Base-by-base conservation (phyloP, 2,113 vertebrate species). In the Melanerpes formicivorus region DNA sequence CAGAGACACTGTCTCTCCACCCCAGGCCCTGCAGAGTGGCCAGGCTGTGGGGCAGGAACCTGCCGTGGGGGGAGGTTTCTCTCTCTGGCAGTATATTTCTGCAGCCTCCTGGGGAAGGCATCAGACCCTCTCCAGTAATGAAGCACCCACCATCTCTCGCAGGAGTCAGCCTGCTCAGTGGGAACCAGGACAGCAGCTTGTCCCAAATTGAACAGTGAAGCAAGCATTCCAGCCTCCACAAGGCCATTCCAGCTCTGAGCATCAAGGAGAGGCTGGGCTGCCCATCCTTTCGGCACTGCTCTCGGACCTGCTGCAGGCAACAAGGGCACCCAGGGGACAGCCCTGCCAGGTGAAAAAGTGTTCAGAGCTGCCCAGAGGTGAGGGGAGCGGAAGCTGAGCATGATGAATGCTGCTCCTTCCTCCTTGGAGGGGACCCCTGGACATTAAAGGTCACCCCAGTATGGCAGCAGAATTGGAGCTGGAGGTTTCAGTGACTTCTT, bases 21-120 rank as follows among this genome's bases (percentile, higher is more conserved):
- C 92, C 74, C 0, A 0, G 65, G 74, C 94, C 74, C 84, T 72
- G 75, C 8, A 30, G 90, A 11, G 26, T 80, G 56, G 37, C 86
- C 62, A 84, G 67, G 92, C 74, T 66, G 82, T 87, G 87, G 70
- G 87, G 94, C 90, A 95, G 93, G 83, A 93, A 74, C 88, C 93
- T 93, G 81, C 84, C 18, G 5, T 0, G 0, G 23, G 7, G 44
- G 56, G 42, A 76, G 67, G 75, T 70, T 90, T 87, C 48, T 74
- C 75, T 62, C 64, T 75, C 79, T 75, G 87, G 78, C 55, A 30
- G 79, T 56, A 10, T 62, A 74, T 89, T 90, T 90, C 84, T 85
- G 65, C 72, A 89, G 93, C 75, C 90, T 89, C 76, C 79, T 0
- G 0, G 65, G 37, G 72, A 77, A 92, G 83, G 84, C 5, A 7